Base-by-base conservation (phyloP, 2,797 vertebrate genomes). In the Tiaroga cobitis region DNA sequence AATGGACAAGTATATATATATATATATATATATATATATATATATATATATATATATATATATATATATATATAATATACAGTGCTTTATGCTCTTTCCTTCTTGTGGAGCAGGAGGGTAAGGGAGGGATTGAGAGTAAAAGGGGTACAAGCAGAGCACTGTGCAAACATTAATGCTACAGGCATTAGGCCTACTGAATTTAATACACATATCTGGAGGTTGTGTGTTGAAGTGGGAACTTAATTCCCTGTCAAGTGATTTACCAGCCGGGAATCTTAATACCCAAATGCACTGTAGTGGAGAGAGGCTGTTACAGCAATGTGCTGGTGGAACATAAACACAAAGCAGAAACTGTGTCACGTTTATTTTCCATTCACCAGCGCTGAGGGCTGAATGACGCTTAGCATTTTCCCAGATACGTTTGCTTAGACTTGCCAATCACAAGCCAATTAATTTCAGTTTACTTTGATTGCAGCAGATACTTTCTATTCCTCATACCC, bases 191-290 rank as follows among this genome's bases (percentile, higher is more conserved):
- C 67, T 81, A 81, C 84, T 88, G 87, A 89, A 90, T 92, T 90
- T 89, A 90, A 86, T 88, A 87, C 87, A 89, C 91, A 93, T 92
- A 93, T 90, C 90, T 93, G 82, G 87, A 88, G 90, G 90, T 90
- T 90, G 84, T 90, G 87, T 91, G 86, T 82, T 79, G 85, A 89
- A 87, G 90, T 88, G 87, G 88, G 87, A 90, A 87, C 75, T 89
- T 87, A 90, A 91, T 92, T 93, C 85, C 70, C 87, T 88, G 88
- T 90, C 89, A 90, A 88, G 91, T 88, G 88, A 92, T 92, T 90
- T 89, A 70, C 37, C 87, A 86, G 86, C 84, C 67, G 69, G 88
- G 87, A 88, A 92, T 91, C 90, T 90, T 90, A 92, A 93, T 89
- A 88, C 88, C 88, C 88, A 84, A 76, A 87, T 91, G 90, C 89